Evolutionary conservation across 2,888 invertebrate species (phyloP).

Genomic region (Chesias legatella): DNA sequence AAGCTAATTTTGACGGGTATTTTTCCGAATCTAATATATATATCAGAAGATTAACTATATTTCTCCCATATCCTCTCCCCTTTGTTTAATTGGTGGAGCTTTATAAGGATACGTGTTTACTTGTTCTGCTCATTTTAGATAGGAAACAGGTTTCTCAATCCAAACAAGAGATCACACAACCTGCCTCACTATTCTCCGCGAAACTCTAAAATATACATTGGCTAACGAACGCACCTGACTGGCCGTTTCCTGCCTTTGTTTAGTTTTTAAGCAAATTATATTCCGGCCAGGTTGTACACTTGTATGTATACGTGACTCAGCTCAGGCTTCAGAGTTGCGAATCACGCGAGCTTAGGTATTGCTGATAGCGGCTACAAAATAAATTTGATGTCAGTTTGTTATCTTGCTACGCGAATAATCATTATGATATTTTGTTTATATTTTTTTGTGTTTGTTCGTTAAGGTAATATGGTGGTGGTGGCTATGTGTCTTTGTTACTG

Average conservation of each 20-base stretch:
- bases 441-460: too few species aligned
- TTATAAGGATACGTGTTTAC: constrained; percentile 10
- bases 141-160: constrained; percentile 12
- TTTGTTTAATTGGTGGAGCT: neutral
- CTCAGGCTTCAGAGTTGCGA: constrained; percentile 33
- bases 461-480: too few species aligned
- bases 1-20: too few species aligned
- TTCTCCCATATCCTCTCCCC: too few species aligned
- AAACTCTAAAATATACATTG: constrained; percentile 14
- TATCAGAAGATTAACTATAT: too few species aligned
- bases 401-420: neutral
- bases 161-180: constrained; percentile 21
- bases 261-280: constrained; percentile 21
- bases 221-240: constrained; percentile 19
- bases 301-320: constrained; percentile 53
- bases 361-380: constrained; percentile 6
- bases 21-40: too few species aligned
- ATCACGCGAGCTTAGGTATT: constrained; percentile 13
- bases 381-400: neutral
- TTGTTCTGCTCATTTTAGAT: constrained; percentile 8
- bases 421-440: constrained; percentile 4
- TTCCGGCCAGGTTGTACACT: constrained; percentile 3
- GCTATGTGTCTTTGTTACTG: too few species aligned
- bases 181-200: constrained; percentile 19
- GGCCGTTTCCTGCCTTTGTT: constrained; percentile 35